These are phyloP conservation scores for Collichthys lucidus DNA, from an alignment of 2,113 vertebrate species.

Conservation along the genomic window DNA sequence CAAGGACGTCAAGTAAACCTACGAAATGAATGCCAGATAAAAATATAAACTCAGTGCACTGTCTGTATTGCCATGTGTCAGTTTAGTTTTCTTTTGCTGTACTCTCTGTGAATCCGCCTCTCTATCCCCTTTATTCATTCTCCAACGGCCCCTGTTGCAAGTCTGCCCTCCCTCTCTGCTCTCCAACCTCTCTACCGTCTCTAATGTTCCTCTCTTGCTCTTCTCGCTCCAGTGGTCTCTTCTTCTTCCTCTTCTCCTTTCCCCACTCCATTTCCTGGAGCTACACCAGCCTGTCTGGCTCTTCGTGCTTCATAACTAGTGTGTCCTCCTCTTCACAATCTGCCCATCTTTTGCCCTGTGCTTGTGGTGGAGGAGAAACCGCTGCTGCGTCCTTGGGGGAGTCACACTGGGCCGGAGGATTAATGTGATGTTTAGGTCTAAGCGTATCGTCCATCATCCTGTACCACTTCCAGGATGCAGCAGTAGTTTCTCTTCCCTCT, in stretches of 20 bases:
- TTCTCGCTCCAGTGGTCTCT: constrained; percentile 69
- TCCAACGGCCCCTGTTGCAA: constrained; percentile 42
- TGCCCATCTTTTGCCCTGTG: constrained; percentile 54
- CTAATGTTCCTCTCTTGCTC: constrained; percentile 66
- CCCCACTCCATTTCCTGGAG: constrained; percentile 70
- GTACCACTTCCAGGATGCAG: constrained; percentile 69
- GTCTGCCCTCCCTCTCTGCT: constrained; percentile 39
- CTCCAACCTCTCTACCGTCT: constrained; percentile 51
- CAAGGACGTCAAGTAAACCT: neutral
- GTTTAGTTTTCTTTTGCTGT: constrained; percentile 22
- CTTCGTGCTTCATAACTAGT: constrained; percentile 49
- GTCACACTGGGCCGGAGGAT: constrained; percentile 73
- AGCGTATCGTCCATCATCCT: constrained; percentile 80
- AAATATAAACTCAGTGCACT: neutral
- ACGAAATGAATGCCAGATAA: neutral
- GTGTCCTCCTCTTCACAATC: constrained; percentile 69
- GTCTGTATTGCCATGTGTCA: neutral
- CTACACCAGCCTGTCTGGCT: constrained; percentile 60
- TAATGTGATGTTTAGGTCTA: constrained; percentile 81
- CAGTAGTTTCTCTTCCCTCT: constrained; percentile 64
- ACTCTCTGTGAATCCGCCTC: constrained; percentile 40
- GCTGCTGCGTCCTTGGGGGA: constrained; percentile 75
- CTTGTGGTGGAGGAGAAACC: constrained; percentile 67
- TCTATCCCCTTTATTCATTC: constrained; percentile 53
- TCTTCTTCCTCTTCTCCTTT: constrained; percentile 54